These are phyloP conservation scores for Ondatra zibethicus DNA, from an alignment of 2,113 vertebrate species.

Conservation along the genomic window DNA sequence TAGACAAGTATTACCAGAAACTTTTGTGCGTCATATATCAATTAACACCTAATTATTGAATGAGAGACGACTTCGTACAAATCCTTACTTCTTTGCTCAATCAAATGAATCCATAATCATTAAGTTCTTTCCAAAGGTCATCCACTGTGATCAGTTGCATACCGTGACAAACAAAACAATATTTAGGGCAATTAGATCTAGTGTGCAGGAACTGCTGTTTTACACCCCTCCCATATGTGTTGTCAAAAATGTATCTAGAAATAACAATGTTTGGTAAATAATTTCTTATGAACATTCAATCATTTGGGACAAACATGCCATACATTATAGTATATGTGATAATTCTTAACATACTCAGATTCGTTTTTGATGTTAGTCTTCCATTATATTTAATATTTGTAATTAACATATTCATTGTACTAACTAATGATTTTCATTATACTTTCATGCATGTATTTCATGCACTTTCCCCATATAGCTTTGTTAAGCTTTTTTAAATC, in stretches of 20 bases:
- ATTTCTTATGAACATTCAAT: conserved; percentile 11
- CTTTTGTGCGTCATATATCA: too few relatives aligned
- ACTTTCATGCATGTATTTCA: background rate
- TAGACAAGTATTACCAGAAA: too few relatives aligned
- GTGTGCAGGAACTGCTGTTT: background rate
- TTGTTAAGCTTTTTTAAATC: background rate
- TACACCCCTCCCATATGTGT: background rate
- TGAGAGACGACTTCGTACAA: background rate
- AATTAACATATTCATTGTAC: background rate
- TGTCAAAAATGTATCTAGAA: conserved; percentile 7
- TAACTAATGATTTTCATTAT: background rate
- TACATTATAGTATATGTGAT: background rate
- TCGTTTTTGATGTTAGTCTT: background rate
- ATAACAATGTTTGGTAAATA: background rate
- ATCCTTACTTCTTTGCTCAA: background rate
- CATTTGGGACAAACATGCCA: background rate
- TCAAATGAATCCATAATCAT: conserved; percentile 15
- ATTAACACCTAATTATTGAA: conserved; percentile 1
- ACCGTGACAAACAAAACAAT: background rate
- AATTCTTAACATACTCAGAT: background rate
- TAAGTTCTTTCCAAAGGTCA: background rate
- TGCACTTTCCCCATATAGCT: background rate
- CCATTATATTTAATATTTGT: background rate
- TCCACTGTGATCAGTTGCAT: background rate
- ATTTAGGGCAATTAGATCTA: background rate